phyloP scores from a whole-genome alignment of 2,888 invertebrate genomes.

The Acrobasis repandana region DNA sequence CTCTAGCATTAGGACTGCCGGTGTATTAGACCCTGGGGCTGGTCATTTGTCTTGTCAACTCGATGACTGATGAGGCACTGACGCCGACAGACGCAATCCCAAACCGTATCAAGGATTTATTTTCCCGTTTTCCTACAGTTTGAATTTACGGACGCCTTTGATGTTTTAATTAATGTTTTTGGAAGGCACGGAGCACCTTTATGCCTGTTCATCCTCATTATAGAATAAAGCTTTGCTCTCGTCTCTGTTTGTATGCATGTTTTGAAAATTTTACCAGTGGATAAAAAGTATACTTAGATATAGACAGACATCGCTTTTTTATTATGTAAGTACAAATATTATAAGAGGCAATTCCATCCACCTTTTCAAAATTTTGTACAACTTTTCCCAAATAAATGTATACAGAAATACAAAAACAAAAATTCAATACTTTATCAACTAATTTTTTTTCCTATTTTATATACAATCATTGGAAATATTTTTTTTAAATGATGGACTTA shows the following conservation, averaged over 20 bases:
- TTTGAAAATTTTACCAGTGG: too few relatives aligned
- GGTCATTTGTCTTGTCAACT: conserved; percentile 39
- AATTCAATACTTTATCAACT: too few relatives aligned
- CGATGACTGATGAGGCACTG: conserved; percentile 35
- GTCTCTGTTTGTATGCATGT: neutral
- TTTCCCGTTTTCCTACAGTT: conserved; percentile 15
- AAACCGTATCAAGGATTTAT: conserved; percentile 23
- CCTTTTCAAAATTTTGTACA: too few relatives aligned
- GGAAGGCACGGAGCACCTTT: neutral
- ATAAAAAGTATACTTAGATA: too few relatives aligned
- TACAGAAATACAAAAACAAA: too few relatives aligned
- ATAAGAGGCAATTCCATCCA: too few relatives aligned
- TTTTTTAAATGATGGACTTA: too few relatives aligned
- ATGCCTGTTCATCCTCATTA: neutral
- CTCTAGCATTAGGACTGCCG: conserved; percentile 28
- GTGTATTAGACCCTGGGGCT: conserved; percentile 30
- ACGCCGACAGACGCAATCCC: conserved; percentile 27
- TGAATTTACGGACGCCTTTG: conserved; percentile 7
- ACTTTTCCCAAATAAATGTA: too few relatives aligned
- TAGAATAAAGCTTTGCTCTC: neutral
- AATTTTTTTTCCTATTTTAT: too few relatives aligned
- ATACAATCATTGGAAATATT: too few relatives aligned
- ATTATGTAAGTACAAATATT: too few relatives aligned
- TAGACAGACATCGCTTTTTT: too few relatives aligned
- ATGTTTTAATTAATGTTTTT: conserved; percentile 10